Percentiles rank a stretch among this genome's conserved stretches.
Evolutionary conservation across 2,888 invertebrate species (phyloP).

Genomic region (Nesidiocoris tenuis): DNA sequence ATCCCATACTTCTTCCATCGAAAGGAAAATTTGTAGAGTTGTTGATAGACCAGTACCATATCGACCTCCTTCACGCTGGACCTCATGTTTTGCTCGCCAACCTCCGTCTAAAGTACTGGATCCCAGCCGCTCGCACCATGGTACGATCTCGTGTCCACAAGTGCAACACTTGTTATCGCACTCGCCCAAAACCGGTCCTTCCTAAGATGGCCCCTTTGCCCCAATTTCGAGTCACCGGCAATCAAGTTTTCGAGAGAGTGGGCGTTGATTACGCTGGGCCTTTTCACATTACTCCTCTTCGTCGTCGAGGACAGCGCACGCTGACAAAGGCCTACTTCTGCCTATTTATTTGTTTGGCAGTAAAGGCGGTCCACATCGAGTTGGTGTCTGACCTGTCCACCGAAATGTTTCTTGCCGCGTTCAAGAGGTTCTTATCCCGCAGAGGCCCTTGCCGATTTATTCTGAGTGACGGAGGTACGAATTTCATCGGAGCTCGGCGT

Average conservation of each 20-base stretch:
- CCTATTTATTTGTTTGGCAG: not conserved
- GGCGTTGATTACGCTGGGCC: not conserved
- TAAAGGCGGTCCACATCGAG: slow-evolving; percentile 2
- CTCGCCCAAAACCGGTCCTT: not conserved
- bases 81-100: not conserved
- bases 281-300: not conserved
- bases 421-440: slow-evolving; percentile 3
- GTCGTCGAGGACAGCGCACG: not conserved
- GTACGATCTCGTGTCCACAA: not conserved
- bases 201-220: slow-evolving; percentile 15
- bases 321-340: not conserved
- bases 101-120: not conserved
- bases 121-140: not conserved
- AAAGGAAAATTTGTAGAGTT: slow-evolving; percentile 17
- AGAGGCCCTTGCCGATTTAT: slow-evolving; percentile 44
- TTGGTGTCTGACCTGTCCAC: not conserved
- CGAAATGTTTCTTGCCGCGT: not conserved
- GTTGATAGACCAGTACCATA: slow-evolving; percentile 40
- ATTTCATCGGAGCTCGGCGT: no score
- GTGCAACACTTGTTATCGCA: not conserved
- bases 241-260: not conserved
- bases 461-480: no score
- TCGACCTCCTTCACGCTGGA: slow-evolving; percentile 41
- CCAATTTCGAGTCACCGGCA: not conserved
- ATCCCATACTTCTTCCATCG: slow-evolving; percentile 44